Evolutionary conservation across 2,888 invertebrate genomes (phyloP).

Genomic region (Ormyrus thymus): DNA sequence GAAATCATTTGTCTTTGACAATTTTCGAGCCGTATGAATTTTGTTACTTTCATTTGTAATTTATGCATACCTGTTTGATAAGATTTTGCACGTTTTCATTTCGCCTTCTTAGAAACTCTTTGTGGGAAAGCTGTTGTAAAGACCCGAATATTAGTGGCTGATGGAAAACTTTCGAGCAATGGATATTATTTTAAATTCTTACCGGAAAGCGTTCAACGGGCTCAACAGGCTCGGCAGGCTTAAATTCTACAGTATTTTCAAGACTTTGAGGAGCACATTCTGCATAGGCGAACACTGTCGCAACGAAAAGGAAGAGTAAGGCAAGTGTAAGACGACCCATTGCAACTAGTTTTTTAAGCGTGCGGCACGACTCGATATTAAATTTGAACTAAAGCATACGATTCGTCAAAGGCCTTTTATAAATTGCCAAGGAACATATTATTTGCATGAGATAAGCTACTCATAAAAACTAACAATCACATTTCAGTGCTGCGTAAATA

Average conservation of each 20-base stretch:
- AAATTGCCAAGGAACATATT: background rate
- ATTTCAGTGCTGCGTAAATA: background rate
- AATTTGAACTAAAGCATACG: background rate
- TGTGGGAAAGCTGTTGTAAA: too few species aligned
- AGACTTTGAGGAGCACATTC: constrained; percentile 1
- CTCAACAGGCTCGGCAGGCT: too few species aligned
- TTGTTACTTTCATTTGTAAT: too few species aligned
- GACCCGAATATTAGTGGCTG: too few species aligned
- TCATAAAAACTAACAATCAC: background rate
- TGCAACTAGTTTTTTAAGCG: too few species aligned
- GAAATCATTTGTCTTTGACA: background rate
- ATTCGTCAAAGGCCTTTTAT: background rate
- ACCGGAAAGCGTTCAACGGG: too few species aligned
- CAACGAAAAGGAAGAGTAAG: background rate
- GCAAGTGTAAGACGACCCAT: constrained; percentile 5
- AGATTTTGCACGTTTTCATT: too few species aligned
- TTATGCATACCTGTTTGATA: too few species aligned
- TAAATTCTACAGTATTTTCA: background rate
- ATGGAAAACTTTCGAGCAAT: too few species aligned
- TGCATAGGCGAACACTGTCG: background rate
- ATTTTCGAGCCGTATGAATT: too few species aligned
- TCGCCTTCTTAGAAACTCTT: too few species aligned
- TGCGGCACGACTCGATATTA: background rate
- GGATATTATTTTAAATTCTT: too few species aligned
- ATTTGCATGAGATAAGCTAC: background rate